Evolutionary conservation across 2,797 vertebrate species (phyloP), one percentile per base, ranked within the genome.

Genomic region (Onychomys arenicola): DNA sequence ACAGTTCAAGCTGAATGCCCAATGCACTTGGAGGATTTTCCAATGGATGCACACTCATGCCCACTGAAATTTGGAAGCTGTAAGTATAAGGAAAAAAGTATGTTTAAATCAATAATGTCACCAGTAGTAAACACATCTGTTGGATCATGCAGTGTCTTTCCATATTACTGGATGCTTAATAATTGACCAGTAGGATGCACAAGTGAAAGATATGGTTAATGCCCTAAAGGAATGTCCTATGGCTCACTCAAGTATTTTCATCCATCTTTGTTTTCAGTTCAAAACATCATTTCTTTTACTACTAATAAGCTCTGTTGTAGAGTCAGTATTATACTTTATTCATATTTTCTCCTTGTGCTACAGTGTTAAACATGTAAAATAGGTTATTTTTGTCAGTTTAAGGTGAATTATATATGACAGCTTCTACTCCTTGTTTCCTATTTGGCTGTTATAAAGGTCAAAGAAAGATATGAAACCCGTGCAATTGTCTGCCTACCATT

Each of bases 31-130:
- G 99, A 99, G 98, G 99, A 99, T 98, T 99, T 99, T 98, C 99
- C 99, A 95, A 99, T 99, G 99, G 99, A 99, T 98, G 99, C 99
- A 94, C 99, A 99, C 98, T 99, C 99, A 21, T 99, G 99, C 98
- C 99, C 99, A 85, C 98, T 99, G 98, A 99, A 99, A 99, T 99
- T 99, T 98, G 99, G 99, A 99, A 99, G 99, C 99, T 99, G 99
- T 99, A 99, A 99, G 99, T 99, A 99, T 96, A 71, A 76, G 65
- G 65, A 7, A 1, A 90, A 83, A 96, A 63, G 0, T 89, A 93
- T 91, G 23, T 91, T 78, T 82, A 16, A 10, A 57, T 97, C n/a
- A 34, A 32, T 82, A 71, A 40, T 94, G 90, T 59, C 61, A 97
- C 84, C 37, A 8, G 10, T 67, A 46, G 55, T 65, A 93, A 90